Evolutionary conservation across 1,140 invertebrate species (phyloP).

Genomic region (Pemphigus obesinymphae): DNA sequence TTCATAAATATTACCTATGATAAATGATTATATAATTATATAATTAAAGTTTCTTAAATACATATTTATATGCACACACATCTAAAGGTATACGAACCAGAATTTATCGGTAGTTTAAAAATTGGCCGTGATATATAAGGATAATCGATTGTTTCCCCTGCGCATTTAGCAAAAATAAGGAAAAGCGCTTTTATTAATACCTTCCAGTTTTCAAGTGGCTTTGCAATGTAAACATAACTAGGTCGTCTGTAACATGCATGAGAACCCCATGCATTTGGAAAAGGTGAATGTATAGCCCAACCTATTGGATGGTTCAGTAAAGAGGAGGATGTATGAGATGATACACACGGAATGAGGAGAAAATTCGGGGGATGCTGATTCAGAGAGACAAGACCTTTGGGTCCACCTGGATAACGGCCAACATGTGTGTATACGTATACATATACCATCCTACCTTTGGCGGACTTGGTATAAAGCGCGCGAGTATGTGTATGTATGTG

Average conservation of each 20-base stretch:
- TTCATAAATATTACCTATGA: too few species aligned
- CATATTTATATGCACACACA: too few species aligned
- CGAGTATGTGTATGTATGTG: neutral
- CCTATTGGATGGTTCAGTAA: neutral
- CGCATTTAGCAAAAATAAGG: neutral
- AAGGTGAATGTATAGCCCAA: neutral
- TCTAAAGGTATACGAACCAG: too few species aligned
- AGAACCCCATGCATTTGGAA: neutral
- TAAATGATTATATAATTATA: too few species aligned
- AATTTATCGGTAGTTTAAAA: too few species aligned
- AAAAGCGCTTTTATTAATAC: neutral
- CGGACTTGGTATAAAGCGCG: neutral
- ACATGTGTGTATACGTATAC: neutral
- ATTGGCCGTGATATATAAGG: too few species aligned
- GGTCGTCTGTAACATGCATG: neutral
- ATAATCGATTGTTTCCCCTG: neutral
- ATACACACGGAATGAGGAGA: neutral
- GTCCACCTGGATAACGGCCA: slow-evolving; percentile 18
- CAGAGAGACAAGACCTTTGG: slow-evolving; percentile 6
- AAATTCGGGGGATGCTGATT: neutral
- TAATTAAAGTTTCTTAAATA: too few species aligned
- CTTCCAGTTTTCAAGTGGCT: neutral
- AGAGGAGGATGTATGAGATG: neutral
- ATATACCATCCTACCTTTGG: neutral
- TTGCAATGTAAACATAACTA: neutral